phyloP scores from a whole-genome alignment of 2,797 vertebrate genomes.

The Neomorphus geoffroyi region DNA sequence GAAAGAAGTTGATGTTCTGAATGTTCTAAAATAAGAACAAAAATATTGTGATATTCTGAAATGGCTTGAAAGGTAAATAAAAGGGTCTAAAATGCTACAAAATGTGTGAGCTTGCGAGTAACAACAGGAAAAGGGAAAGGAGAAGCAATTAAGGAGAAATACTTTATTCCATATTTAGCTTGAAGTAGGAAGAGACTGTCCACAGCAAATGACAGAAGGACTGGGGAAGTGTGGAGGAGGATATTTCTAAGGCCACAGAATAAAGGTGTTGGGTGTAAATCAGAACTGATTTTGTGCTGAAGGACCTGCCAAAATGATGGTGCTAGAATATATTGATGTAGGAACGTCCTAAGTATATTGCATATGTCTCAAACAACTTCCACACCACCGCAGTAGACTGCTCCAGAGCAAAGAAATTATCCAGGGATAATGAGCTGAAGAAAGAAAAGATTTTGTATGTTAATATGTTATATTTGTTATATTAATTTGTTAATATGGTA shows the following conservation, averaged over 20 bases:
- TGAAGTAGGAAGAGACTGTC: not conserved
- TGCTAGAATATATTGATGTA: not conserved
- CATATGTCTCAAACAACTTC: not conserved
- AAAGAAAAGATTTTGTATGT: not conserved
- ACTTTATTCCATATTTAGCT: not conserved
- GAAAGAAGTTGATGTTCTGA: not conserved
- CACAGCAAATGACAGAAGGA: not conserved
- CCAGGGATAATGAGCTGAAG: not conserved
- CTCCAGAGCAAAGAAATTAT: not conserved
- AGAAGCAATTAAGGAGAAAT: not conserved
- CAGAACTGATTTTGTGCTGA: not conserved
- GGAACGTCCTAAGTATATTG: not conserved
- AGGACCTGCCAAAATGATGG: not conserved
- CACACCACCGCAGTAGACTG: not conserved
- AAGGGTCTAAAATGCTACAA: not conserved
- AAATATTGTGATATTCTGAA: not conserved
- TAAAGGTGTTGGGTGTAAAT: not conserved
- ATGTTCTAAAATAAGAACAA: not conserved
- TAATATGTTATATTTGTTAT: too few species aligned
- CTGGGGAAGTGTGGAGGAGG: not conserved
- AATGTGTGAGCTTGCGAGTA: not conserved
- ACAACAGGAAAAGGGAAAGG: not conserved
- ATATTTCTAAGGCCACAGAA: not conserved
- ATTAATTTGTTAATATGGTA: not conserved
- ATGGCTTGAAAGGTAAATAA: not conserved